Conservation (phyloP, 2,113 vertebrate species). For the Eurystomus gularis region DNA sequence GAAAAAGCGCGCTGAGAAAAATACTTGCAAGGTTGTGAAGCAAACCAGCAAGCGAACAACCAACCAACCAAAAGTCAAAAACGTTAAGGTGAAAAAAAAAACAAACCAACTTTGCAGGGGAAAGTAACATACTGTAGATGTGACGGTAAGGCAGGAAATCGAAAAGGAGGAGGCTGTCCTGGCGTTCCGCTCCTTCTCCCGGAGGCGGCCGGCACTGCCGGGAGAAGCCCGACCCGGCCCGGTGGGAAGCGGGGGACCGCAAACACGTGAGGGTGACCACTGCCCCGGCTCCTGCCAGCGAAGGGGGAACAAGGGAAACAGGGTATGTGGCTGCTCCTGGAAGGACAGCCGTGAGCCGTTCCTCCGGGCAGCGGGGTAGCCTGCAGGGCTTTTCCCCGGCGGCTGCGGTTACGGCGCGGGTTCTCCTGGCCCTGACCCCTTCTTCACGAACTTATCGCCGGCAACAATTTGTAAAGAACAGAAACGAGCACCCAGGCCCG, state of each 20-base stretch:
- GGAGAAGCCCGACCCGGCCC: background rate
- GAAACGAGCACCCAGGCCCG: accelerated
- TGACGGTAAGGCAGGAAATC: background rate
- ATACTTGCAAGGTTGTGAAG: accelerated
- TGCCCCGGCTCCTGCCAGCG: background rate
- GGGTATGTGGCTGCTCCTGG: accelerated
- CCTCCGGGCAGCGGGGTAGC: accelerated
- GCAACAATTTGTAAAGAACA: background rate
- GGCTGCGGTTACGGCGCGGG: accelerated
- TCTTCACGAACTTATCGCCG: accelerated
- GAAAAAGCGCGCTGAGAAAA: accelerated
- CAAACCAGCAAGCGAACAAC: background rate
- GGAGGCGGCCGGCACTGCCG: accelerated
- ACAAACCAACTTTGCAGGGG: background rate
- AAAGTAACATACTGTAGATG: background rate
- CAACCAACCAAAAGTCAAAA: background rate
- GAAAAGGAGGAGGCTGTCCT: background rate
- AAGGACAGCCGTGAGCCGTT: accelerated
- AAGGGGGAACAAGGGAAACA: background rate
- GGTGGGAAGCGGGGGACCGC: accelerated
- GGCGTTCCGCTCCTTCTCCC: accelerated
- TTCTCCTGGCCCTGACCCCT: background rate
- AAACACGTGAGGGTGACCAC: background rate
- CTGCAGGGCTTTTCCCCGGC: background rate
- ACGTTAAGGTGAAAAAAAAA: background rate